phyloP scores from a whole-genome alignment of 2,797 vertebrate genomes.

The Crypturellus tataupa region DNA sequence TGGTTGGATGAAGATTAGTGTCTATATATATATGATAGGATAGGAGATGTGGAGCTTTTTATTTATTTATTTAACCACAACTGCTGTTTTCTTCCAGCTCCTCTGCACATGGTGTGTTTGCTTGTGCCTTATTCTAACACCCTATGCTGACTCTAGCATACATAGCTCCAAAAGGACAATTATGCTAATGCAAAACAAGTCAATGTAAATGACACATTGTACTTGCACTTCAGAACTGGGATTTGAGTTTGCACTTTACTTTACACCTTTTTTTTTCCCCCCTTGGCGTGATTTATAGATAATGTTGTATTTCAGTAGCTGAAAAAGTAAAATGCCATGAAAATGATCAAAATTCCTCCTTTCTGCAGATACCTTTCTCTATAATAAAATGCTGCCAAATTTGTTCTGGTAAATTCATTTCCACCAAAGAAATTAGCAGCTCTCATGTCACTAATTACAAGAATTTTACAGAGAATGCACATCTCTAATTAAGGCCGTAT shows the following conservation, averaged over 20 bases:
- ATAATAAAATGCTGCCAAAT: background rate
- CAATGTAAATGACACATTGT: background rate
- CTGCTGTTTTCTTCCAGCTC: background rate
- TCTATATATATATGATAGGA: background rate
- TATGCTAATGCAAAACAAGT: rapidly evolving
- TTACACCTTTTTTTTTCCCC: background rate
- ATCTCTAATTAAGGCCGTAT: background rate
- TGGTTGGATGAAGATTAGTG: conserved; percentile 3
- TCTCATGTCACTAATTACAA: background rate
- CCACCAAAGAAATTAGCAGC: background rate
- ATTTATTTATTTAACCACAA: background rate
- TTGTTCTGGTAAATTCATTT: background rate
- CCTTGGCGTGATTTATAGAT: background rate
- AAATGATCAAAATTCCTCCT: background rate
- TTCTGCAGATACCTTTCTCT: background rate
- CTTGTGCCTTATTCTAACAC: background rate
- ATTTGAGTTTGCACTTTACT: background rate
- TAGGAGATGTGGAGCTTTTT: background rate
- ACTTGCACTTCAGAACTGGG: background rate
- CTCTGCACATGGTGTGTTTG: background rate
- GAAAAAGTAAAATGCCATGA: background rate
- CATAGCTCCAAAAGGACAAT: rapidly evolving
- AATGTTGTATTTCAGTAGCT: background rate
- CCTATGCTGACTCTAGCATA: background rate
- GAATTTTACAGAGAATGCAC: conserved; percentile 25